Evolutionary conservation across 2,797 vertebrate species (phyloP).

Genomic region (Typhlichthys subterraneus): DNA sequence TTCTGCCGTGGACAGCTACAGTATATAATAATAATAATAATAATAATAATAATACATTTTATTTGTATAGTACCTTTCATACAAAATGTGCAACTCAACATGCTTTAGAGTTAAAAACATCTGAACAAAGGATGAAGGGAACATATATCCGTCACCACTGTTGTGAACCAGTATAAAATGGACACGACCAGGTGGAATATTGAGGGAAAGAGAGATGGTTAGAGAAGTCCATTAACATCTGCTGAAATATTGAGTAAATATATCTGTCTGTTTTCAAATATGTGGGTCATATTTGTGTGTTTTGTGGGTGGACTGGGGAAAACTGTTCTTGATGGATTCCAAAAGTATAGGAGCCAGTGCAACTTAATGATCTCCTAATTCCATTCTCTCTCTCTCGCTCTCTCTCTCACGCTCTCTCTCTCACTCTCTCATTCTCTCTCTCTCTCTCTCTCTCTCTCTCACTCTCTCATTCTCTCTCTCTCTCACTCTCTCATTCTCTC

Average conservation of each 20-base stretch:
- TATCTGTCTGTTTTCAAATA: conserved; percentile 53
- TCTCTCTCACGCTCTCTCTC: neutral
- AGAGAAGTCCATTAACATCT: conserved; percentile 73
- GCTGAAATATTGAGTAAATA: conserved; percentile 77
- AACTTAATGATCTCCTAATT: conserved; percentile 22
- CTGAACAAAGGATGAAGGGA: too few relatives aligned
- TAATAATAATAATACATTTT: too few relatives aligned
- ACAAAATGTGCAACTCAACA: too few relatives aligned
- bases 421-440: neutral
- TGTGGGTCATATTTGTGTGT: conserved; percentile 22
- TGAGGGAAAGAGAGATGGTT: conserved; percentile 22
- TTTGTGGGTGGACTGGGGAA: conserved; percentile 1
- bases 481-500: neutral
- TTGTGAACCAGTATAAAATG: conserved; percentile 20
- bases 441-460: neutral
- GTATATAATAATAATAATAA: neutral
- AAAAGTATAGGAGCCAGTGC: conserved; percentile 8
- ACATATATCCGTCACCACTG: neutral
- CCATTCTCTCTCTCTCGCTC: neutral
- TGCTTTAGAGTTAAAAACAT: too few relatives aligned
- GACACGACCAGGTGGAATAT: neutral
- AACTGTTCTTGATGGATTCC: conserved; percentile 28
- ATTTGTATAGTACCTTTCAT: too few relatives aligned
- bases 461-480: neutral
- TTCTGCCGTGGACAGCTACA: conserved; percentile 8